Percentiles rank a stretch among this genome's conserved stretches.
These are phyloP conservation scores for Momotus momota DNA, from an alignment of 2,797 vertebrate species.

Conservation along the genomic window DNA sequence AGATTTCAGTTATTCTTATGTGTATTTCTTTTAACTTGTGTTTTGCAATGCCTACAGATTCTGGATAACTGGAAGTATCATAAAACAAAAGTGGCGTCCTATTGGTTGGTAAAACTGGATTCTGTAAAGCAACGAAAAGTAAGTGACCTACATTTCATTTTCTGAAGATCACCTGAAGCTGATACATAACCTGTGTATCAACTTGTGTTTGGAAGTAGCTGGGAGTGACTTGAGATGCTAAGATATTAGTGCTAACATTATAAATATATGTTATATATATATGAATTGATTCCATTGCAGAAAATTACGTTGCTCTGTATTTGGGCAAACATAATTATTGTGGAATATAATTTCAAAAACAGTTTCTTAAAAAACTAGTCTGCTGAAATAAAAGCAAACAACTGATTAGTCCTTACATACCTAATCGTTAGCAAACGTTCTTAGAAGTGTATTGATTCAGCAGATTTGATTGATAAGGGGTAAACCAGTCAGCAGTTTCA, in stretches of 20 bases:
- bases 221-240: not conserved
- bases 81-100: conserved; percentile 97
- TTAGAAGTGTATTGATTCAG: not conserved
- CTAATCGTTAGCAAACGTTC: not conserved
- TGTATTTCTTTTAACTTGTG: not conserved
- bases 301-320: not conserved
- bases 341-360: not conserved
- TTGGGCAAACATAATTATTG: not conserved
- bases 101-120: conserved; percentile 97
- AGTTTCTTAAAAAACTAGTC: not conserved
- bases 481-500: not conserved
- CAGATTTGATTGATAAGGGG: conserved; percentile 1
- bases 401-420: not conserved
- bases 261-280: too few relatives aligned
- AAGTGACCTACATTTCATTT: conserved; percentile 44
- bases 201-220: not conserved
- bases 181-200: not conserved
- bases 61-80: conserved; percentile 97
- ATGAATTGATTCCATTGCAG: not conserved
- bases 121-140: conserved; percentile 96
- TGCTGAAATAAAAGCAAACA: not conserved
- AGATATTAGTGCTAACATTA: not conserved
- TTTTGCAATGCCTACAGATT: conserved; percentile 82
- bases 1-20: not conserved
- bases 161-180: not conserved